Evolutionary conservation across 2,113 vertebrate genomes (phyloP).

Genomic region (Mormoops blainvillei): DNA sequence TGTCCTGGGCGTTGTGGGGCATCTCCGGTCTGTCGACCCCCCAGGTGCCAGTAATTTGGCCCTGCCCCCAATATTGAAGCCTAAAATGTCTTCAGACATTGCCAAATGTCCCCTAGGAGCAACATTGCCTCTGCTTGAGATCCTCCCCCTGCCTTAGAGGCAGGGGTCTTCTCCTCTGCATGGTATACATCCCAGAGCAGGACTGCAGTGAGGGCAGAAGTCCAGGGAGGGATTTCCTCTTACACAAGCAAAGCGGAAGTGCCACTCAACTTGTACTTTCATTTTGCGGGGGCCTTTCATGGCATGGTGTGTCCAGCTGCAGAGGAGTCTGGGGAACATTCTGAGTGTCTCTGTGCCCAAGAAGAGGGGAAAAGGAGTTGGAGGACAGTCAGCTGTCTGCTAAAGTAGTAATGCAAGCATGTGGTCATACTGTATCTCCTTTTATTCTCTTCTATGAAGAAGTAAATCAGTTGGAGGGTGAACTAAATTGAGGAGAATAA

Average conservation of each 20-base stretch:
- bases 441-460: not conserved
- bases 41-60: not conserved
- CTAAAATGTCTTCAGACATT: not conserved
- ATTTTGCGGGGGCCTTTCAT: not conserved
- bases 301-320: not conserved
- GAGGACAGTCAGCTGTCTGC: not conserved
- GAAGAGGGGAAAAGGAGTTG: too few relatives aligned
- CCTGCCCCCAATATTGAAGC: not conserved
- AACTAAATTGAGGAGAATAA: not conserved
- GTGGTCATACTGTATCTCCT: not conserved
- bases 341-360: not conserved
- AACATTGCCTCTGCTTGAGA: not conserved
- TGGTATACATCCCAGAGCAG: not conserved
- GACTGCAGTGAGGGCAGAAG: not conserved
- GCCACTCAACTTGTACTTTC: fast-evolving
- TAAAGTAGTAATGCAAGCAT: not conserved
- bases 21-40: not conserved
- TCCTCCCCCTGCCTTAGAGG: not conserved
- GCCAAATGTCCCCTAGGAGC: not conserved
- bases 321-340: not conserved
- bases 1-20: not conserved
- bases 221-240: not conserved
- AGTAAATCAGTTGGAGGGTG: not conserved
- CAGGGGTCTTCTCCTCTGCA: not conserved
- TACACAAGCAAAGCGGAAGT: not conserved